These are phyloP conservation scores for Emydoidea blandingii DNA, from an alignment of 2,797 vertebrate species.

Conservation along the genomic window DNA sequence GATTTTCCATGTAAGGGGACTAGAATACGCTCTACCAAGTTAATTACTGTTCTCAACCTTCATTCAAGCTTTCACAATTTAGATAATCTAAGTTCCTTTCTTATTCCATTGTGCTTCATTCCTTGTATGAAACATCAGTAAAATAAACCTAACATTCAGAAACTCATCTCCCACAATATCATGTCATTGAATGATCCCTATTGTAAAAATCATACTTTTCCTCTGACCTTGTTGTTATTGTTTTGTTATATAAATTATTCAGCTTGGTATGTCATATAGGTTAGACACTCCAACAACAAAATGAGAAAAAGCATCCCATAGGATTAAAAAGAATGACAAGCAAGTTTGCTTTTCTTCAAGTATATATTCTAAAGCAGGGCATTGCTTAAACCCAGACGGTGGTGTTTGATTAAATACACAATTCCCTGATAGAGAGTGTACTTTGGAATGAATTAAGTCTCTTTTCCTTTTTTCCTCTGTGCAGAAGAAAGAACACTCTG, in stretches of 20 bases:
- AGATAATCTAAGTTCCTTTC: slow-evolving; percentile 56
- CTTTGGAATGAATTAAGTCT: slow-evolving; percentile 45
- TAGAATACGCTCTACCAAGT: not conserved
- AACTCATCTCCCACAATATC: slow-evolving; percentile 52
- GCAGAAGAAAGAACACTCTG: slow-evolving; percentile 14
- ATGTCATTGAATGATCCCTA: slow-evolving; percentile 63
- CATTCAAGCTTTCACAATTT: slow-evolving; percentile 52
- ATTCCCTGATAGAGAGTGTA: slow-evolving; percentile 18
- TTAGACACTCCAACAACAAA: slow-evolving; percentile 68
- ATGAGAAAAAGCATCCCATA: slow-evolving; percentile 59
- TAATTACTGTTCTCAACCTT: slow-evolving; percentile 25
- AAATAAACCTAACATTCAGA: slow-evolving; percentile 67
- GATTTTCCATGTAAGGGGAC: slow-evolving; percentile 19
- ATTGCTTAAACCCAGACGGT: slow-evolving; percentile 40
- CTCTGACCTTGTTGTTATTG: slow-evolving; percentile 77
- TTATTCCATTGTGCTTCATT: slow-evolving; percentile 59
- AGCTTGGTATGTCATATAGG: slow-evolving; percentile 63
- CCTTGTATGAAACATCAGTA: slow-evolving; percentile 65
- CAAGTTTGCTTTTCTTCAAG: not conserved
- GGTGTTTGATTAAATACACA: slow-evolving; percentile 32
- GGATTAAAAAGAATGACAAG: slow-evolving; percentile 59
- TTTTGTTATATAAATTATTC: slow-evolving; percentile 79
- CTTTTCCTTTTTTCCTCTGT: not conserved
- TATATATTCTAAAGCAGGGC: slow-evolving; percentile 48
- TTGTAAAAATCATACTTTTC: slow-evolving; percentile 68